phyloP scores from a whole-genome alignment of 2,113 vertebrate species.

The Calidris pugnax region DNA sequence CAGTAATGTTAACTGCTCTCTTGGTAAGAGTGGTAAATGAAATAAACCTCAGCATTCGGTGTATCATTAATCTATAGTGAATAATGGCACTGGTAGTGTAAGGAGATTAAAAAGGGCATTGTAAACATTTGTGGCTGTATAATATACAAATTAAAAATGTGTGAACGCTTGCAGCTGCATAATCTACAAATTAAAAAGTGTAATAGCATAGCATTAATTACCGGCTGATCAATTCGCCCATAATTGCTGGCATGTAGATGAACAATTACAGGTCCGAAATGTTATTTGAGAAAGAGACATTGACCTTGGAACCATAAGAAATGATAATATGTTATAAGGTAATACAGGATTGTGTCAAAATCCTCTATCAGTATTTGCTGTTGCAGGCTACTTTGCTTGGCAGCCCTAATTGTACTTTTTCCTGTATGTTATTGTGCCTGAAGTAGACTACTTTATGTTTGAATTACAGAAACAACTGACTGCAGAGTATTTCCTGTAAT shows the following conservation, averaged over 20 bases:
- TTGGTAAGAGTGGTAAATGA: slow-evolving; percentile 84
- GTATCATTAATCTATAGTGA: slow-evolving; percentile 85
- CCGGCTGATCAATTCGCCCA: slow-evolving; percentile 81
- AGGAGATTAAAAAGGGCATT: slow-evolving; percentile 88
- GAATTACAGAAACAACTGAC: background rate
- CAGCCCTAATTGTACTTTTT: slow-evolving; percentile 56
- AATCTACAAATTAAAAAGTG: slow-evolving; percentile 88
- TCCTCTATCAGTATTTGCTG: slow-evolving; percentile 42
- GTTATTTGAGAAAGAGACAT: slow-evolving; percentile 83
- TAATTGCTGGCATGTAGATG: slow-evolving; percentile 85
- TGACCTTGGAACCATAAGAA: slow-evolving; percentile 84
- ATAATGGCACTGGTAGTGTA: slow-evolving; percentile 81
- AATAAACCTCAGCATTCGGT: slow-evolving; percentile 78
- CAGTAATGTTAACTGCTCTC: slow-evolving; percentile 84
- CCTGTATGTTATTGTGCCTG: slow-evolving; percentile 15
- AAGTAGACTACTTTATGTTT: slow-evolving; percentile 50
- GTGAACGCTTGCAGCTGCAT: slow-evolving; percentile 83
- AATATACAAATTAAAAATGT: slow-evolving; percentile 88
- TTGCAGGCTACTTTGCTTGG: slow-evolving; percentile 21
- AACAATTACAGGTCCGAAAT: slow-evolving; percentile 83
- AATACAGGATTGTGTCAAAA: slow-evolving; percentile 73
- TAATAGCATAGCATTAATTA: slow-evolving; percentile 86
- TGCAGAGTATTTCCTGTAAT: background rate
- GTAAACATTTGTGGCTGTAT: slow-evolving; percentile 89
- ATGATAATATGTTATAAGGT: slow-evolving; percentile 75